A percentile compares a stretch with the other conserved stretches of the same genome.
Conservation (phyloP, 2,797 vertebrate species). For the Mastacembelus armatus region DNA sequence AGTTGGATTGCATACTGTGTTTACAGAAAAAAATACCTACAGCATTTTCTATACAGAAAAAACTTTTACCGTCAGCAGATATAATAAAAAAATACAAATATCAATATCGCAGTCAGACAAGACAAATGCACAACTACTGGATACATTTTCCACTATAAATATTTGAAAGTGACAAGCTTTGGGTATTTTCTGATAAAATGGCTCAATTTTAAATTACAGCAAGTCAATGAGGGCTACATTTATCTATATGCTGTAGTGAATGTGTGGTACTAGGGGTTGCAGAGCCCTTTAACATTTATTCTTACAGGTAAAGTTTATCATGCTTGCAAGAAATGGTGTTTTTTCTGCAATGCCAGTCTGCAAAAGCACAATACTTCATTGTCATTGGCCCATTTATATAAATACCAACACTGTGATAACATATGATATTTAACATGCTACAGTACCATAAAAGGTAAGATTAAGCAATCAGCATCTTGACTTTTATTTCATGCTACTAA, state of each 20-base stretch:
- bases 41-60: constrained; percentile 17
- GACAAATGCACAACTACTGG: constrained; percentile 42
- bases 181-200: constrained; percentile 37
- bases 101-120: constrained; percentile 40
- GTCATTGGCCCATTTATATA: too few relatives aligned
- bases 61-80: constrained; percentile 52
- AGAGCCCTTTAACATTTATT: constrained; percentile 13
- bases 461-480: too few relatives aligned
- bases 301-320: not conserved
- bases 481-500: too few relatives aligned
- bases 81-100: constrained; percentile 53
- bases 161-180: constrained; percentile 23
- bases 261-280: constrained; percentile 4
- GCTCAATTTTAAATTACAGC: constrained; percentile 28
- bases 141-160: constrained; percentile 52
- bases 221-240: constrained; percentile 20
- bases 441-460: too few relatives aligned
- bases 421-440: too few relatives aligned
- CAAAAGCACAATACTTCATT: not conserved
- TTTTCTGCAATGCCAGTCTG: not conserved
- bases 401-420: too few relatives aligned
- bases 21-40: constrained; percentile 40
- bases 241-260: constrained; percentile 14
- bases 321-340: not conserved
- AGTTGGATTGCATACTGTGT: constrained; percentile 15